Percentiles rank a stretch among this genome's conserved stretches.
These are phyloP conservation scores for Drosophila monieri DNA, from an alignment of 2,888 invertebrate genomes.

Conservation along the genomic window DNA sequence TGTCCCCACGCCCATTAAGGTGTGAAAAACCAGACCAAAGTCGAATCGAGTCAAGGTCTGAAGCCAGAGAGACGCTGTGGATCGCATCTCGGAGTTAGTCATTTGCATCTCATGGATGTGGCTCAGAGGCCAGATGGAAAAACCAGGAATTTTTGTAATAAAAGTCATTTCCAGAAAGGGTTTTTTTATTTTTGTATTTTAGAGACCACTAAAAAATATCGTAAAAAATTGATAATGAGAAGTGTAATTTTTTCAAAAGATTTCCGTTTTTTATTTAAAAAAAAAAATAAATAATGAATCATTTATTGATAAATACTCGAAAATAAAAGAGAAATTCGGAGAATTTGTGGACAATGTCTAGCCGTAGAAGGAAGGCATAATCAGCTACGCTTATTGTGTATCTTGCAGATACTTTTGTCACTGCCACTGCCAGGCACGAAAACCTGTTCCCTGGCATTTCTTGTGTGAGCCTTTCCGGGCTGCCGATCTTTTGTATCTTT, in stretches of 20 bases:
- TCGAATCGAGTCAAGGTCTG: constrained; percentile 61
- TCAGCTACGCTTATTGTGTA: constrained; percentile 38
- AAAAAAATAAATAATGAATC: background rate
- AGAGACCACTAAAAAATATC: constrained; percentile 30
- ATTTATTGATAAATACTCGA: background rate
- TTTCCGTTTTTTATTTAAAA: too few species aligned
- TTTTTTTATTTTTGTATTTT: constrained; percentile 4
- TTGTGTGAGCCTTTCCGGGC: constrained; percentile 49
- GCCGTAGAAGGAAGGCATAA: constrained; percentile 25
- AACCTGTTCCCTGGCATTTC: constrained; percentile 61
- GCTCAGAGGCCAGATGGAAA: constrained; percentile 4
- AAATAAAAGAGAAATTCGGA: constrained; percentile 9
- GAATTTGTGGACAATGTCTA: constrained; percentile 12
- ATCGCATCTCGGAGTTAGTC: constrained; percentile 1
- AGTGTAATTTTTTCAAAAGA: background rate
- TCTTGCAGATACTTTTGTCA: constrained; percentile 65
- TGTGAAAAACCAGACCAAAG: constrained; percentile 42
- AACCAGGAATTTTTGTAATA: constrained; percentile 21
- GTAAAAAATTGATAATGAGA: background rate
- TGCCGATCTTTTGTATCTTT: constrained; percentile 28
- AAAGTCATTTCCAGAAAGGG: constrained; percentile 2
- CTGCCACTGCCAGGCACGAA: constrained; percentile 29
- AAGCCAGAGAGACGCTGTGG: constrained; percentile 18
- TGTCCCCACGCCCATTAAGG: constrained; percentile 41
- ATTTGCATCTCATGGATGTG: constrained; percentile 15